Evolutionary conservation across 2,113 vertebrate species (phyloP).

Genomic region (Peromyscus polionotus): DNA sequence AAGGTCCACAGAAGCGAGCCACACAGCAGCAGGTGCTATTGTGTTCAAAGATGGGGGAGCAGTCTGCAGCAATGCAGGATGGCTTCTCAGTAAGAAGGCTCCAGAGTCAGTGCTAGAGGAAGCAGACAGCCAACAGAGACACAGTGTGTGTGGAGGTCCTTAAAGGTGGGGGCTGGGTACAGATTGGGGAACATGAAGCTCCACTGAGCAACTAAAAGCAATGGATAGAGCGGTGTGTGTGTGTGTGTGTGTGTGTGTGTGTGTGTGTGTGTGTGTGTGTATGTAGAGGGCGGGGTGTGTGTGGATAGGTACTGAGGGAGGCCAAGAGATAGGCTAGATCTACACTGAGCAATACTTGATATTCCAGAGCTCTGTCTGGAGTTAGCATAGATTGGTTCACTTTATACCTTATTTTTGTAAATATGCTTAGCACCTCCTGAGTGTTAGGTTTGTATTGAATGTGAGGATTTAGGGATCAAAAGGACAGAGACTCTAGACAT

Average conservation of each 20-base stretch:
- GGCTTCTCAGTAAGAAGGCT: not conserved
- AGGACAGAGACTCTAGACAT: not conserved
- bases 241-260: fast-evolving
- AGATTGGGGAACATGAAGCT: not conserved
- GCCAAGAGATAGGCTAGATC: too few relatives aligned
- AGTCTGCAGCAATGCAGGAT: not conserved
- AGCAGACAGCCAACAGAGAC: not conserved
- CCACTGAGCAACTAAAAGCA: not conserved
- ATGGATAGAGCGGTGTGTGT: fast-evolving
- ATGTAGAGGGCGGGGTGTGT: fast-evolving
- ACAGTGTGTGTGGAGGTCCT: not conserved
- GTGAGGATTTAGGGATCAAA: not conserved
- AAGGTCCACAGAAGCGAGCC: not conserved
- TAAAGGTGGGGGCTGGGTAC: fast-evolving
- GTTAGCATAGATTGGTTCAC: not conserved
- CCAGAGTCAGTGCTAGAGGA: not conserved
- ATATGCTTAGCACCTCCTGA: not conserved
- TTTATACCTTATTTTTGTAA: not conserved
- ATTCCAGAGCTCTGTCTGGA: not conserved
- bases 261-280: too few relatives aligned
- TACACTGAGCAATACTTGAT: not conserved
- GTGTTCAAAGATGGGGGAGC: not conserved
- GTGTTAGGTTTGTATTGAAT: not conserved
- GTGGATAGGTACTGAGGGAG: fast-evolving
- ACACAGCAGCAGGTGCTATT: fast-evolving